Evolutionary conservation across 2,113 vertebrate species (phyloP).

Genomic region (Hiodon tergisus): DNA sequence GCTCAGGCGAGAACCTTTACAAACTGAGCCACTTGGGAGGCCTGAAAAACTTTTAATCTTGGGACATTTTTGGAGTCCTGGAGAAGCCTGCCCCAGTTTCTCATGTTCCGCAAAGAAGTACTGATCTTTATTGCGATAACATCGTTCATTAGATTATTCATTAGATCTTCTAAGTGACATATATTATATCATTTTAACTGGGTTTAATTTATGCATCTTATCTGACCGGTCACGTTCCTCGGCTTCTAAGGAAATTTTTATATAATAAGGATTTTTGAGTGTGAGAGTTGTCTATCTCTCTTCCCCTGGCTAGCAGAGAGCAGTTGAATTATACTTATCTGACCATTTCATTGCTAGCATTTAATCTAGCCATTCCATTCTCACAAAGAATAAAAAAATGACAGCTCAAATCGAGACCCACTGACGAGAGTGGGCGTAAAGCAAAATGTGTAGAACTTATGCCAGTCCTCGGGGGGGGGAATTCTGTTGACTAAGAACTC

Average conservation of each 20-base stretch:
- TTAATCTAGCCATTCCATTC: background rate
- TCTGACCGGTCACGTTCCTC: background rate
- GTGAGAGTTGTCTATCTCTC: background rate
- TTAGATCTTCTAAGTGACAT: background rate
- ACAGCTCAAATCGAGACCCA: background rate
- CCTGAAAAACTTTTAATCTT: too few relatives aligned
- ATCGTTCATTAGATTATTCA: background rate
- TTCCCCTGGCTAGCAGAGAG: background rate
- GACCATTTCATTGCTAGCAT: background rate
- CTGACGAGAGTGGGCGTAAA: background rate
- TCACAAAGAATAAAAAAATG: background rate
- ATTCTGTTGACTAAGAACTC: too few relatives aligned
- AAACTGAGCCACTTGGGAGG: too few relatives aligned
- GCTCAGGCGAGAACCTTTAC: too few relatives aligned
- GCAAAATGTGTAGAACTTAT: background rate
- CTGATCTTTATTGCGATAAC: background rate
- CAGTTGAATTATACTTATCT: slow-evolving; percentile 1
- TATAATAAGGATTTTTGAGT: background rate
- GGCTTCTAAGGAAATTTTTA: background rate
- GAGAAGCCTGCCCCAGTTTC: background rate
- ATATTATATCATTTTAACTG: slow-evolving; percentile 1
- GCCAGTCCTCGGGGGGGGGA: background rate
- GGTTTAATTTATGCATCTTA: background rate
- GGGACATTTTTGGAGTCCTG: background rate
- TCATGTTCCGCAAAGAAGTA: background rate